phyloP scores from a whole-genome alignment of 2,113 vertebrate genomes.

The Sapayoa aenigma region DNA sequence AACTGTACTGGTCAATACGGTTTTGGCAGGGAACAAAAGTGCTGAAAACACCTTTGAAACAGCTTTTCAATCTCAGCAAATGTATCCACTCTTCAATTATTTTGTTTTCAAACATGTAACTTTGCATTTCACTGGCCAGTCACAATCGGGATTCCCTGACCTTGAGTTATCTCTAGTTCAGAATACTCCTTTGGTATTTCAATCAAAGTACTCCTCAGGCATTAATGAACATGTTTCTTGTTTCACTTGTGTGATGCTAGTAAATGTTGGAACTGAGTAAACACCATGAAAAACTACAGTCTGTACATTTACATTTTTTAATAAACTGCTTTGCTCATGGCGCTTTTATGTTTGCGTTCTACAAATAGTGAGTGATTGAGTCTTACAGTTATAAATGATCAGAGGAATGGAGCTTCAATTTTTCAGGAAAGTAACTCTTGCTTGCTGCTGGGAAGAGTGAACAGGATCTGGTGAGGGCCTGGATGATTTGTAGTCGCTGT shows the following conservation, averaged over 20 bases:
- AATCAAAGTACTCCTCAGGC: background rate
- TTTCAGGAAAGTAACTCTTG: background rate
- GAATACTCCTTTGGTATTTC: background rate
- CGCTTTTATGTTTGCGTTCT: background rate
- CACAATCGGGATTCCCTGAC: background rate
- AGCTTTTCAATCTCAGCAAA: background rate
- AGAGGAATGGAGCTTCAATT: background rate
- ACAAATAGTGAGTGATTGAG: background rate
- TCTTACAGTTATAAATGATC: background rate
- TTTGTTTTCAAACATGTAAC: background rate
- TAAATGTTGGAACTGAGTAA: slow-evolving; percentile 16
- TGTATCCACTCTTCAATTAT: background rate
- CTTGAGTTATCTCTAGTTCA: background rate
- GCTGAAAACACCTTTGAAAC: background rate
- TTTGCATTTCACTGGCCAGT: background rate
- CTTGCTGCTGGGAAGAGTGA: background rate
- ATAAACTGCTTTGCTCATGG: background rate
- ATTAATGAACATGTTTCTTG: slow-evolving; percentile 20
- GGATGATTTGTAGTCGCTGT: background rate
- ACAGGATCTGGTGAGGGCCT: background rate
- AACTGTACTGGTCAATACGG: background rate
- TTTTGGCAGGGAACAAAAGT: background rate
- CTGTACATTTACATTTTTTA: slow-evolving; percentile 26
- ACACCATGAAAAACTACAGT: background rate
- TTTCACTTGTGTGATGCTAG: background rate